Conservation (phyloP, 2,113 vertebrate species). For the Alosa alosa region DNA sequence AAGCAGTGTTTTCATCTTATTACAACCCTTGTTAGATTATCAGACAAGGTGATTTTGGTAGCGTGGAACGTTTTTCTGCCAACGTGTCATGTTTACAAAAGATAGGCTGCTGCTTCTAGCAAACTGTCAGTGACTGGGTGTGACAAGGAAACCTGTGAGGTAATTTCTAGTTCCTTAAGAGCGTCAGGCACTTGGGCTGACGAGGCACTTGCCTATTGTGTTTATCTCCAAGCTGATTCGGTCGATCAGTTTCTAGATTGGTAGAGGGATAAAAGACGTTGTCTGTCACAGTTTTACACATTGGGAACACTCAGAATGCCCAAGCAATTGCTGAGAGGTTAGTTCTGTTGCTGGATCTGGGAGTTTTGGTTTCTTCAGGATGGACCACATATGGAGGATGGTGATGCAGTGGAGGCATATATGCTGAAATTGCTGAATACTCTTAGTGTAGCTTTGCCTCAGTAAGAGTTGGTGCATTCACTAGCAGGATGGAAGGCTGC, state of each 20-base stretch:
- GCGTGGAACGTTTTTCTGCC: neutral
- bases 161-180: neutral
- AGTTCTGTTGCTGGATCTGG: neutral
- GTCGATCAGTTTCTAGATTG: neutral
- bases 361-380: neutral
- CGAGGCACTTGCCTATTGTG: neutral
- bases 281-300: neutral
- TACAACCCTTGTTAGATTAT: neutral
- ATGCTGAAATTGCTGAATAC: neutral
- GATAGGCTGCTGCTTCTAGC: neutral
- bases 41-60: neutral
- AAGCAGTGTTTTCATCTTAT: neutral
- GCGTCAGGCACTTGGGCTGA: neutral
- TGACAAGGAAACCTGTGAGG: neutral
- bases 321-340: neutral
- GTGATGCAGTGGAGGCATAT: neutral
- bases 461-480: neutral
- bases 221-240: neutral
- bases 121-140: neutral
- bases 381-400: neutral
- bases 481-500: neutral
- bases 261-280: neutral
- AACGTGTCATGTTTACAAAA: slow-evolving; percentile 12
- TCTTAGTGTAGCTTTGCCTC: neutral
- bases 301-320: neutral